Conservation (phyloP, 2,113 vertebrate species). For the Ascaphus truei region DNA sequence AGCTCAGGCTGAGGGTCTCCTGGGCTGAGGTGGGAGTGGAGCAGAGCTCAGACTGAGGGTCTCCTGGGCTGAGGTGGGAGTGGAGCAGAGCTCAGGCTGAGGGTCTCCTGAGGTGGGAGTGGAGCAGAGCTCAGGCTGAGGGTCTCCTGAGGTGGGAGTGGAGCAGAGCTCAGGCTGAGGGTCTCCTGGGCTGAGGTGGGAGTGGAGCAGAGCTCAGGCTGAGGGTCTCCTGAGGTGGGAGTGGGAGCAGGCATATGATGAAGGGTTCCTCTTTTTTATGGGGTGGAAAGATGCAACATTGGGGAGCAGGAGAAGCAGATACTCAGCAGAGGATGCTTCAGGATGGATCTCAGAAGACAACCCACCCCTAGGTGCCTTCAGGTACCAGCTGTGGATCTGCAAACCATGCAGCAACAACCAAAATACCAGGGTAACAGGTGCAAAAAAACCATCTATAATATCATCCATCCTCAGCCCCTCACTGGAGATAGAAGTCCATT, state of each 20-base stretch:
- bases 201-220: too few species aligned
- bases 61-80: conserved; percentile 45
- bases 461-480: not conserved
- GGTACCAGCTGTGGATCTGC: conserved; percentile 23
- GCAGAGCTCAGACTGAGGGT: too few species aligned
- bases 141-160: too few species aligned
- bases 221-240: too few species aligned
- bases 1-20: too few species aligned
- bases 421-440: conserved; percentile 26
- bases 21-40: conserved; percentile 40
- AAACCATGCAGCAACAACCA: not conserved
- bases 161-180: too few species aligned
- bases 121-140: conserved; percentile 29
- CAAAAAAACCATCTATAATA: not conserved
- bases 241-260: too few species aligned
- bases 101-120: too few species aligned
- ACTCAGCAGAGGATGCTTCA: conserved; percentile 2
- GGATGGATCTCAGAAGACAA: conserved; percentile 10
- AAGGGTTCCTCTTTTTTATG: not conserved
- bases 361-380: not conserved
- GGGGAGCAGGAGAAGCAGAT: conserved; percentile 3
- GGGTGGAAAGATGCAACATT: conserved; percentile 37
- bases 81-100: too few species aligned
- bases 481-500: not conserved
- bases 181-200: conserved; percentile 50